phyloP scores from a whole-genome alignment of 2,888 invertebrate genomes.

The Tetrapedia diversipes region DNA sequence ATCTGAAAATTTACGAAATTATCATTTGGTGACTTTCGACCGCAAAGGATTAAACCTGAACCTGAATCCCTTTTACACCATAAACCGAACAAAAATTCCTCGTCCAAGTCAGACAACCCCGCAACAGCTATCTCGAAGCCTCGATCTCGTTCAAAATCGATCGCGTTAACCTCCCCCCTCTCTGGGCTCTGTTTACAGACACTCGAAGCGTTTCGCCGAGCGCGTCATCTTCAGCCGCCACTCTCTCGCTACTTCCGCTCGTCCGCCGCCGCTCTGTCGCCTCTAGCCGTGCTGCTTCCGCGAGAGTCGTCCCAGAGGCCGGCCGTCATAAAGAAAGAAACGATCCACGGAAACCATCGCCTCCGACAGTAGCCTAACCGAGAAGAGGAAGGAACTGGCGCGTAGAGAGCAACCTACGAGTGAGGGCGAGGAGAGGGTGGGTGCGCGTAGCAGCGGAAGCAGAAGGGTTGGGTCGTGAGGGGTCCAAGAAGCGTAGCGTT shows the following conservation, averaged over 20 bases:
- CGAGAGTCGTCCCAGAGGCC: not conserved
- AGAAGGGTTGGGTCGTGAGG: slow-evolving; percentile 70
- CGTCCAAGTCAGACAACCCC: too few relatives aligned
- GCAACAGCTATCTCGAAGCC: not conserved
- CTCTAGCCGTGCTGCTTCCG: not conserved
- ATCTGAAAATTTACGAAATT: too few relatives aligned
- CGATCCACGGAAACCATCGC: not conserved
- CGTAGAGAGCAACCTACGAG: not conserved
- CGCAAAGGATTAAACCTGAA: too few relatives aligned
- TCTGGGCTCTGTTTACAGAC: slow-evolving; percentile 36
- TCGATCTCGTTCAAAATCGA: not conserved
- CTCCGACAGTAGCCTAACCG: too few relatives aligned
- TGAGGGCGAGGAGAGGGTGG: slow-evolving; percentile 11
- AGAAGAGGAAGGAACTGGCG: too few relatives aligned
- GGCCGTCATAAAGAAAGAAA: too few relatives aligned
- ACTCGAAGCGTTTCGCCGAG: slow-evolving; percentile 25
- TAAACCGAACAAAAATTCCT: too few relatives aligned
- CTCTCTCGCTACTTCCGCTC: slow-evolving; percentile 31
- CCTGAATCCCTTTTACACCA: too few relatives aligned
- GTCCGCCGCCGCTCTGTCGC: slow-evolving; percentile 18
- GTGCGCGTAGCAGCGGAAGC: slow-evolving; percentile 40
- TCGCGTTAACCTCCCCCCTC: slow-evolving; percentile 3
- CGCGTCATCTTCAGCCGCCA: slow-evolving; percentile 29
- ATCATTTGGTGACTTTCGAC: too few relatives aligned
- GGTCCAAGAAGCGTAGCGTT: slow-evolving; percentile 73